A percentile compares a stretch with the other conserved stretches of the same genome.
Evolutionary conservation across 2,888 invertebrate genomes (phyloP).

Genomic region (Aspidiotus destructor): DNA sequence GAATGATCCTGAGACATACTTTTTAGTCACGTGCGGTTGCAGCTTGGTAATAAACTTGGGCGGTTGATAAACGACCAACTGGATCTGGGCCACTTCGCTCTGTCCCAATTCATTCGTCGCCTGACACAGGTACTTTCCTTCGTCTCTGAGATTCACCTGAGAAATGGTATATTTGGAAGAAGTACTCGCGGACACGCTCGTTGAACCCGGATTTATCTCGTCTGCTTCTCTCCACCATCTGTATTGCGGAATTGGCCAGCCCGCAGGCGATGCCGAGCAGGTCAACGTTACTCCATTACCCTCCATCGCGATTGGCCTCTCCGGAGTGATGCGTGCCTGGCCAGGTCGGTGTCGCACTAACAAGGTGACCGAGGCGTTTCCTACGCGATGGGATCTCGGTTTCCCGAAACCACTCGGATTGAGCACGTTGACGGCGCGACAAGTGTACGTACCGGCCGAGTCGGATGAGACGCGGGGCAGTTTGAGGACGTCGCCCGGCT

Average conservation of each 20-base stretch:
- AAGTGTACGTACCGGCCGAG: slow-evolving; percentile 79
- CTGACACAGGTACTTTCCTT: slow-evolving; percentile 82
- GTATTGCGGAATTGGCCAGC: slow-evolving; percentile 85
- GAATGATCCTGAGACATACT: slow-evolving; percentile 39
- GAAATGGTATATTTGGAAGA: slow-evolving; percentile 77
- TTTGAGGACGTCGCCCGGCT: slow-evolving; percentile 64
- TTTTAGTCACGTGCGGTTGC: slow-evolving; percentile 67
- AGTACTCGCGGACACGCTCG: slow-evolving; percentile 56
- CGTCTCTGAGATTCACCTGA: slow-evolving; percentile 72
- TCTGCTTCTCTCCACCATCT: slow-evolving; percentile 70
- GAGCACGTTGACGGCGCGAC: slow-evolving; percentile 75
- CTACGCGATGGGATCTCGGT: slow-evolving; percentile 62
- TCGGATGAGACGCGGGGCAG: slow-evolving; percentile 69
- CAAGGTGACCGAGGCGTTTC: slow-evolving; percentile 71
- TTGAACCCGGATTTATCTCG: slow-evolving; percentile 40
- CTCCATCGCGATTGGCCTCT: slow-evolving; percentile 73
- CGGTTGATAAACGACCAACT: slow-evolving; percentile 76
- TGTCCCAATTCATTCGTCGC: slow-evolving; percentile 81
- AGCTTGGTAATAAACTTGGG: slow-evolving; percentile 74
- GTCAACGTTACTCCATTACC: slow-evolving; percentile 67
- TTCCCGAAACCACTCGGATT: slow-evolving; percentile 56
- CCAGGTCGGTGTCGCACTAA: slow-evolving; percentile 80
- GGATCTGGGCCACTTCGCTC: slow-evolving; percentile 73
- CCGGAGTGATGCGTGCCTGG: slow-evolving; percentile 69
- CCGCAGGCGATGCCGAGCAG: slow-evolving; percentile 77